Percentiles rank a stretch among this genome's conserved stretches.
These are phyloP conservation scores for Stichopus horrens DNA, from an alignment of 53 echinoderm and acorn worm genomes.

Conservation along the genomic window DNA sequence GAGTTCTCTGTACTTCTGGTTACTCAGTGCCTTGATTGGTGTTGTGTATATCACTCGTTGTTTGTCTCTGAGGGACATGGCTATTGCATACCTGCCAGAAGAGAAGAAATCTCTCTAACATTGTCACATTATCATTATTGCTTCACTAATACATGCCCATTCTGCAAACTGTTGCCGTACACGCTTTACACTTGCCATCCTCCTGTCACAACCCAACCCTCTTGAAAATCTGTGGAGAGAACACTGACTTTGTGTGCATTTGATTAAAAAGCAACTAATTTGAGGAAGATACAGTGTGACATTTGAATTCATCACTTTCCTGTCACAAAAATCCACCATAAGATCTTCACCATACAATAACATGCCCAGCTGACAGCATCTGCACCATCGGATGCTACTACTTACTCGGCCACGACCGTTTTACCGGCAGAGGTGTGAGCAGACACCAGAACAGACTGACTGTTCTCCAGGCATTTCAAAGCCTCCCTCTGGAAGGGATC, in stretches of 20 bases:
- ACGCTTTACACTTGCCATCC: no score
- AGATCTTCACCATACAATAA: neutral
- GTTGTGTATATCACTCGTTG: constrained; percentile 99
- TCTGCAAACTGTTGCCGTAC: no score
- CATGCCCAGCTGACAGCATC: no score
- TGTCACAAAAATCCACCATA: neutral
- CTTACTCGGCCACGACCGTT: constrained; percentile 97
- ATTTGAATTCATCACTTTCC: no score
- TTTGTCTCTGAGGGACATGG: constrained; percentile 97
- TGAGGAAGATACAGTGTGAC: no score
- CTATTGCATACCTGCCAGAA: constrained; percentile 88
- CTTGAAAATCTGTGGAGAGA: no score
- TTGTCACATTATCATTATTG: no score
- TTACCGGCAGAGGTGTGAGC: constrained; percentile 98
- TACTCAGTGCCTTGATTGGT: constrained; percentile 99
- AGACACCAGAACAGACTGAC: constrained; percentile 92
- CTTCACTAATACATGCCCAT: no score
- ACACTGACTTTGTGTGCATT: no score
- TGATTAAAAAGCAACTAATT: no score
- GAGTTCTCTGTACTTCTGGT: constrained; percentile 90
- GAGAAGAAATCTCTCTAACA: no score
- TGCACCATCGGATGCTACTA: neutral
- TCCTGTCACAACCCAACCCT: no score
- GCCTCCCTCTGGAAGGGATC: constrained; percentile 99
- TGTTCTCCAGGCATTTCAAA: constrained; percentile 95